A percentile compares a stretch with the other conserved stretches of the same genome.
Conservation (phyloP, 2,113 vertebrate genomes). For the Oryctolagus cuniculus region DNA sequence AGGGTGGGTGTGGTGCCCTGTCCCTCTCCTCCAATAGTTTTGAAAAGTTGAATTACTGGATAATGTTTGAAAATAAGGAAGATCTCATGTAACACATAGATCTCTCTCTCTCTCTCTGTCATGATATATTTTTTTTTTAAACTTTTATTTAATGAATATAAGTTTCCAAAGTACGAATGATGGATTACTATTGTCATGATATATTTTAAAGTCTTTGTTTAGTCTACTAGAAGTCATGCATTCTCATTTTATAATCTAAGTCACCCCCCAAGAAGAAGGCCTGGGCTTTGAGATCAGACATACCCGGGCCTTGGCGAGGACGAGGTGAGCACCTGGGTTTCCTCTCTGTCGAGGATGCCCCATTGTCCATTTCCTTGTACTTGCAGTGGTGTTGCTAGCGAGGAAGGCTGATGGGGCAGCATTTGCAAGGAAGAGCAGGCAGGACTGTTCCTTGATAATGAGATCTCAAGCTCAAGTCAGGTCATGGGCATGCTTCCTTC, state of each 20-base stretch:
- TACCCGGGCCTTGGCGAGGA: neutral
- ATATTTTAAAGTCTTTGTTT: neutral
- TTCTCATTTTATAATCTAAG: neutral
- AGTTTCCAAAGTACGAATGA: too few relatives aligned
- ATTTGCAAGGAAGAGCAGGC: neutral
- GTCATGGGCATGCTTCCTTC: neutral
- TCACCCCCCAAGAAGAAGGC: neutral
- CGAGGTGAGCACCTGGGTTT: neutral
- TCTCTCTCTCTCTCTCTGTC: neutral
- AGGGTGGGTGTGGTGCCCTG: too few relatives aligned
- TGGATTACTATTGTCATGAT: too few relatives aligned
- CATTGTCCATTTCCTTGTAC: too few relatives aligned
- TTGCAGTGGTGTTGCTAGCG: neutral
- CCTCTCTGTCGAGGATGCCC: neutral
- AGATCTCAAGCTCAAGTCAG: neutral
- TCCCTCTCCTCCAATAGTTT: neutral
- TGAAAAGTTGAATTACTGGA: neutral
- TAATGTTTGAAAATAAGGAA: neutral
- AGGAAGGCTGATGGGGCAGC: neutral
- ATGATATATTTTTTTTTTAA: neutral
- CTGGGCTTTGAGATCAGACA: neutral
- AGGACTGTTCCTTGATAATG: neutral
- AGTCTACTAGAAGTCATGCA: neutral
- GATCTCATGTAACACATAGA: neutral
- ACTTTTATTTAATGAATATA: too few relatives aligned